Evolutionary conservation across 2,888 invertebrate species (phyloP), one percentile per base, ranked within the genome.

Genomic region (Falcaria lacertinaria): DNA sequence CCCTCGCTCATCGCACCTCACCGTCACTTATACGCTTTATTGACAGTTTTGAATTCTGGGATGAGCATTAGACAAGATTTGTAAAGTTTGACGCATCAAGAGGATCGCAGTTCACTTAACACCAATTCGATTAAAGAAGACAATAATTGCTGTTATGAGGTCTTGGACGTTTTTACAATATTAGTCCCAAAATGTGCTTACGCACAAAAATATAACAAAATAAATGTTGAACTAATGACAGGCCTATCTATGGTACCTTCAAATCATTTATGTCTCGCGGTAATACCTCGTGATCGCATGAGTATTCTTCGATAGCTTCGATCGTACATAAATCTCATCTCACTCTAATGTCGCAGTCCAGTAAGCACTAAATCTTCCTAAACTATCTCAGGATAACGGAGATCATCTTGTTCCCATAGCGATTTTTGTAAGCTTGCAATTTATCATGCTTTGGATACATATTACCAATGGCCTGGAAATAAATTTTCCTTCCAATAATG

Each of bases 1-100:
- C 52, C 50, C 57, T 61, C 64, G 60, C 69, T 82, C 84, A 85
- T 83, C 76, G 85, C 80, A 80, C 69, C 47, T 56, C 60, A 48
- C 69, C 78, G 77, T 77, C 53, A 60, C 57, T 14, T 22, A 36
- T 5, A 36, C 36, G 6, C 16, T 22, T 13, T 19, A 25, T 42
- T 35, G 22, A 44, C 8, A 33, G n/a, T n/a, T 41, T 22, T 39
- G 34, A 39, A 38, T 34, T 22, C 39, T 35, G 15, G 41, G 32
- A 42, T 15, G 15, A 48, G 42, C 47, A 42, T 48, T 40, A 45
- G 38, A 6, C 7, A 25, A 5, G 25, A 8, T 8, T 25, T 2
- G 11, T 28, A 28, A 28, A 28, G 28, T 28, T 11, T 7, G 1
- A 3, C 1, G 28, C 11, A 28, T 28, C 28, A 11, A 11, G 52